Evolutionary conservation across 2,113 vertebrate genomes (phyloP).

Genomic region (Theropithecus gelada): DNA sequence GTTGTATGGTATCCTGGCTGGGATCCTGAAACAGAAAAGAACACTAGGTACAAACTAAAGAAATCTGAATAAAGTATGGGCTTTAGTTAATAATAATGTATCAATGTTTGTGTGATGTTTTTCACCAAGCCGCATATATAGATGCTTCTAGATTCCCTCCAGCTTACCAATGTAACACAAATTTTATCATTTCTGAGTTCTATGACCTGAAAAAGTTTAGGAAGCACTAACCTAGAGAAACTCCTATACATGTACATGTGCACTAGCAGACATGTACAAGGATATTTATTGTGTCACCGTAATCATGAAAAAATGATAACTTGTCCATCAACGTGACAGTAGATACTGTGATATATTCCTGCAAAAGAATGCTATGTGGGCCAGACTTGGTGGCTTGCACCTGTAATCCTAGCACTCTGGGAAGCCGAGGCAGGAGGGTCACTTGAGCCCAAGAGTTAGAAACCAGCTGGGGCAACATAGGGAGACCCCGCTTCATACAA

Average conservation of each 20-base stretch:
- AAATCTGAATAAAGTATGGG: not conserved
- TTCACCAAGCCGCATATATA: not conserved
- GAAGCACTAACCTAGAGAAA: not conserved
- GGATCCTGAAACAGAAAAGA: not conserved
- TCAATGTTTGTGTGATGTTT: not conserved
- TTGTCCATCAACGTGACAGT: not conserved
- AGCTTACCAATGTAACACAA: not conserved
- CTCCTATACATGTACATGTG: not conserved
- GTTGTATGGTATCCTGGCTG: not conserved
- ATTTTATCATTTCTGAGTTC: not conserved
- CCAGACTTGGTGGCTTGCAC: no score
- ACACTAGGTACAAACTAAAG: not conserved
- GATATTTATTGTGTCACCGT: not conserved
- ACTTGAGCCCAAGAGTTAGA: no score
- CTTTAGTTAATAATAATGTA: not conserved
- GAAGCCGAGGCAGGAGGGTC: no score
- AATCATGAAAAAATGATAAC: not conserved
- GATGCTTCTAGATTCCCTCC: not conserved
- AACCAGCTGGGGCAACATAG: no score
- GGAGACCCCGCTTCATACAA: no score
- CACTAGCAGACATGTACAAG: not conserved
- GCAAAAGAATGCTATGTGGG: not conserved
- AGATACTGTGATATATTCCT: not conserved
- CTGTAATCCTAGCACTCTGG: no score
- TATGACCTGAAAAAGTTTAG: not conserved